Conservation (phyloP, 1,140 invertebrate genomes). For the Diabrotica virgifera region DNA sequence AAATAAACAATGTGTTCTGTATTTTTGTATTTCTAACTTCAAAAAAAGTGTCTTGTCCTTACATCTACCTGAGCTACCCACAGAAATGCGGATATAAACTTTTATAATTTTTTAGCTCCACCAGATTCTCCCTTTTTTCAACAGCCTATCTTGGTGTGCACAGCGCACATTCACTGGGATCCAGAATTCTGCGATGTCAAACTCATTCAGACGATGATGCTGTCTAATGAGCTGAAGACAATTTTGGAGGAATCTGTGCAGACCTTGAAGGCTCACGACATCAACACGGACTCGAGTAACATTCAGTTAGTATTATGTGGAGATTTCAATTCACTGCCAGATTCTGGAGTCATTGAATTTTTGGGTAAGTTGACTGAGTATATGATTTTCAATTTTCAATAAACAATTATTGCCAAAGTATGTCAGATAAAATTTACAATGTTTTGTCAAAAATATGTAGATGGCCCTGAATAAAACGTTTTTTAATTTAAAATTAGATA, state of each 20-base stretch:
- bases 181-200: conserved; percentile 99
- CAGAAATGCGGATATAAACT: neutral
- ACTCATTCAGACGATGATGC: conserved; percentile 99
- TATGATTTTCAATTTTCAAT: too few relatives aligned
- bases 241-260: conserved; percentile 78
- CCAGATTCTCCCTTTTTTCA: conserved; percentile 70
- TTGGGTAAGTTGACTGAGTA: conserved; percentile 48
- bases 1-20: too few relatives aligned
- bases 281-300: conserved; percentile 64
- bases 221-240: conserved; percentile 86
- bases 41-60: too few relatives aligned
- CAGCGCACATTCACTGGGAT: conserved; percentile 99
- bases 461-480: too few relatives aligned
- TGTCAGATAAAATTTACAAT: too few relatives aligned
- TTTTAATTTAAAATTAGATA: too few relatives aligned
- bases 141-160: conserved; percentile 91
- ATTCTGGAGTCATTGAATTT: conserved; percentile 97
- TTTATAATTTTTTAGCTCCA: conserved; percentile 50
- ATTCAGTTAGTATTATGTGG: conserved; percentile 95
- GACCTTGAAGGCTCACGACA: conserved; percentile 51
- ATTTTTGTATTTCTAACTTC: too few relatives aligned
- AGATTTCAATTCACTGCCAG: conserved; percentile 97
- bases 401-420: too few relatives aligned
- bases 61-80: too few relatives aligned
- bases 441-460: too few relatives aligned